Evolutionary conservation across 2,888 invertebrate species (phyloP).

Genomic region (Sarcophaga variegata): DNA sequence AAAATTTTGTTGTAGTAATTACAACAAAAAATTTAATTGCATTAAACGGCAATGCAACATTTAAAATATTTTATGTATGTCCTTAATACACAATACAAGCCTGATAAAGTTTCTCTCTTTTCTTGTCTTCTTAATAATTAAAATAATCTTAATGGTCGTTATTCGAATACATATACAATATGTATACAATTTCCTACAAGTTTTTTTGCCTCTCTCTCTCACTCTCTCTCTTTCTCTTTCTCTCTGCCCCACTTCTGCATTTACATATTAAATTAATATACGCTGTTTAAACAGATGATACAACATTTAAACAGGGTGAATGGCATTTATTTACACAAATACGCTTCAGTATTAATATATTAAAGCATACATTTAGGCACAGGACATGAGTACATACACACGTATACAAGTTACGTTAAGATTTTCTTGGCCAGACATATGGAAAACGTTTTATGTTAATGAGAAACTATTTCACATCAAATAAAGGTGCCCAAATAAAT

Average conservation of each 20-base stretch:
- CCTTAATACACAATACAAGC: constrained; percentile 17
- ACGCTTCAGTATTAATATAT: too few relatives aligned
- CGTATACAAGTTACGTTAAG: background rate
- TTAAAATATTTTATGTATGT: constrained; percentile 27
- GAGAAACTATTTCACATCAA: background rate
- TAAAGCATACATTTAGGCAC: too few relatives aligned
- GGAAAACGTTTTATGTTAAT: background rate
- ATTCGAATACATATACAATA: too few relatives aligned
- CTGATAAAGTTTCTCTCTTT: too few relatives aligned
- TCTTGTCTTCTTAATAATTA: too few relatives aligned
- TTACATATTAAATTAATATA: background rate
- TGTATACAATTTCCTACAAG: too few relatives aligned
- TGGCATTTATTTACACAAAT: background rate
- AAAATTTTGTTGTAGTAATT: too few relatives aligned
- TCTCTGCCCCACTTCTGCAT: too few relatives aligned
- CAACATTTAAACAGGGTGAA: constrained; percentile 15
- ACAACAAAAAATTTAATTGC: too few relatives aligned
- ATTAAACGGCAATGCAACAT: background rate
- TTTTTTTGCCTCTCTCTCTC: too few relatives aligned
- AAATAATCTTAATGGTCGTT: too few relatives aligned
- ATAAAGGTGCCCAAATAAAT: background rate
- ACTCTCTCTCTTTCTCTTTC: too few relatives aligned
- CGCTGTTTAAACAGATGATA: constrained; percentile 34
- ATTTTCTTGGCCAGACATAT: background rate
- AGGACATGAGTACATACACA: background rate